These are phyloP conservation scores for Heliothis virescens DNA, from an alignment of 1,140 invertebrate genomes.

Conservation along the genomic window DNA sequence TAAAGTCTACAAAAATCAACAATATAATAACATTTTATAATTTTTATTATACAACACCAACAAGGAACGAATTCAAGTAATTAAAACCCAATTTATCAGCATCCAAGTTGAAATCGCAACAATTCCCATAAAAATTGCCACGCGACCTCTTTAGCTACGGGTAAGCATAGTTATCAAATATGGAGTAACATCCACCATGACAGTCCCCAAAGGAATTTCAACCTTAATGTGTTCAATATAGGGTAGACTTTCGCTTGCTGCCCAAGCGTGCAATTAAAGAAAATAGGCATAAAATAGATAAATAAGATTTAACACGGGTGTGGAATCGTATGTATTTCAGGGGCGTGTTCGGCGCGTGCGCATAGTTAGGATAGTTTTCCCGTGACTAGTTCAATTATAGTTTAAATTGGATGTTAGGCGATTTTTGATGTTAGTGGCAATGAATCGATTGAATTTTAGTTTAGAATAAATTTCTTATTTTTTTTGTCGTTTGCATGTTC, in stretches of 20 bases:
- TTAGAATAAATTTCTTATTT: no score
- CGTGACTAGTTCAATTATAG: slow-evolving; percentile 68
- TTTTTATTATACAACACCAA: neutral
- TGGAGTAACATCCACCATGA: slow-evolving; percentile 62
- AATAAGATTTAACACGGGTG: slow-evolving; percentile 79
- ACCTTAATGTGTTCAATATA: slow-evolving; percentile 46
- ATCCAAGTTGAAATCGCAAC: slow-evolving; percentile 53
- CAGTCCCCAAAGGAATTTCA: slow-evolving; percentile 44
- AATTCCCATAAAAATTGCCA: slow-evolving; percentile 80
- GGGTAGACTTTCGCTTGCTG: slow-evolving; percentile 39
- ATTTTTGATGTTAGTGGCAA: slow-evolving; percentile 27
- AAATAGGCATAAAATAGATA: slow-evolving; percentile 82
- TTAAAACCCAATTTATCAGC: slow-evolving; percentile 51
- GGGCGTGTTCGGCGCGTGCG: slow-evolving; percentile 76
- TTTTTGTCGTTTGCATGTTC: no score
- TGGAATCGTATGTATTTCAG: slow-evolving; percentile 72
- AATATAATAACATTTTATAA: no score
- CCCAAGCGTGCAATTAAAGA: slow-evolving; percentile 28
- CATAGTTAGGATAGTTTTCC: slow-evolving; percentile 74
- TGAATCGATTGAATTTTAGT: neutral
- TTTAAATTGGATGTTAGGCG: slow-evolving; percentile 47
- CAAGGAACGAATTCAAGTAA: slow-evolving; percentile 29
- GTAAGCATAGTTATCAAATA: slow-evolving; percentile 65
- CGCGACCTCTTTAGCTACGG: slow-evolving; percentile 77
- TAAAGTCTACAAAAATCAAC: no score